Percentiles rank a stretch among this genome's conserved stretches.
Evolutionary conservation across 2,888 invertebrate genomes (phyloP).

Genomic region (Rapana venosa): DNA sequence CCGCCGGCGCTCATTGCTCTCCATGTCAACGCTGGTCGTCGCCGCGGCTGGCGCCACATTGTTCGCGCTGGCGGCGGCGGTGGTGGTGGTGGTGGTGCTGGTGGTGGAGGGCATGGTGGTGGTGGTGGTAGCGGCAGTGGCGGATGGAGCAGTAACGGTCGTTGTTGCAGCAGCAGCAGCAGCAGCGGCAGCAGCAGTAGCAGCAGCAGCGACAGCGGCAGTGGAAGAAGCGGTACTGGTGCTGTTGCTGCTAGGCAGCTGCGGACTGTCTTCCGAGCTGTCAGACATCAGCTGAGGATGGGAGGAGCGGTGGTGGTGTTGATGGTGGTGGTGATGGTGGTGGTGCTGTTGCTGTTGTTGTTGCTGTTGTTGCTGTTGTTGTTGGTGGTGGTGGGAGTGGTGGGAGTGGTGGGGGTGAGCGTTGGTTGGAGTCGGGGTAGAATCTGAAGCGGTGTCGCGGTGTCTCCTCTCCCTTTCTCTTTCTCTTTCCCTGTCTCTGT

Average conservation of each 20-base stretch:
- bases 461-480: conserved; percentile 17
- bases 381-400: not conserved
- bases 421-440: conserved; percentile 6
- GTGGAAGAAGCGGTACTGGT: not conserved
- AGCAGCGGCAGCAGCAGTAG: not conserved
- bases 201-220: not conserved
- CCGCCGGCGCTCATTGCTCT: conserved; percentile 38
- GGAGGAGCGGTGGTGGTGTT: conserved; percentile 34
- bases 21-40: conserved; percentile 32
- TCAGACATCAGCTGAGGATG: conserved; percentile 33
- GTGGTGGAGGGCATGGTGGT: not conserved
- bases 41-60: not conserved
- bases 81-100: not conserved
- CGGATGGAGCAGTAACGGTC: not conserved
- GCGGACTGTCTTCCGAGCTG: conserved; percentile 41
- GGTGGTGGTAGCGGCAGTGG: not conserved
- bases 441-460: not conserved
- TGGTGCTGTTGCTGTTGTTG: conserved; percentile 29
- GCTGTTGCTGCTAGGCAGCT: conserved; percentile 23
- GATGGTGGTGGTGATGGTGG: conserved; percentile 40
- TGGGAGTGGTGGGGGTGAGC: conserved; percentile 16
- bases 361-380: conserved; percentile 13
- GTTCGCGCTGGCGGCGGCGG: too few relatives aligned
- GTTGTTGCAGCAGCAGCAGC: not conserved
- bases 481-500: not conserved